Evolutionary conservation across 2,113 vertebrate species (phyloP), one percentile per base, ranked within the genome.

Genomic region (Pelecanoides urinatrix): DNA sequence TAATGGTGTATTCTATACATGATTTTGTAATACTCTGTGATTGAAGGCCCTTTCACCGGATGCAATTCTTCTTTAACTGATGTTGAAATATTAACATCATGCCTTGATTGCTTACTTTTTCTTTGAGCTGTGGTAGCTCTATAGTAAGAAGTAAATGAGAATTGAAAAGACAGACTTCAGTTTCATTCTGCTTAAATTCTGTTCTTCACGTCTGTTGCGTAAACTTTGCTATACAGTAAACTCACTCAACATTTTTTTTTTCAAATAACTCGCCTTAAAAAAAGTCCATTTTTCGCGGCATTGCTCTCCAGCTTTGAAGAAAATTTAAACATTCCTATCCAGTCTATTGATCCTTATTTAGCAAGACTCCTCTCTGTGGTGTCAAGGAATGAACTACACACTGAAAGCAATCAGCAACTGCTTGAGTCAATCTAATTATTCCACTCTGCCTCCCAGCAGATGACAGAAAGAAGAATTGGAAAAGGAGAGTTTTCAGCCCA

Each of bases 381-480:
- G 86, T 94, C 92, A 87, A 77, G 47, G 75, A 96, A 85, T 86
- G 90, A 95, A 66, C 78, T 74, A 56, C 91, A n/a, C 49, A 49
- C 68, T 81, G 93, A 95, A 97, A 96, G 92, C 75, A 96, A 93
- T 97, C 92, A 93, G 88, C 61, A 94, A 40, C 84, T 95, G 42
- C 79, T 97, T 63, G 85, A 96, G 86, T 88, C 96, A 95, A 61
- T 94, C 84, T 91, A 94, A 96, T 97, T 97, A 89, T 86, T 96
- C 70, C 76, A 42, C 88, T 89, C 53, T 90, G 71, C 77, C 40
- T 96, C 40, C 45, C 76, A 85, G 72, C 42, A 91, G 80, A 92
- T 87, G 93, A 96, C 62, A 86, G 84, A 81, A 81, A 82, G 68
- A 81, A 88, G 66, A 93, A 96, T 78, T 75, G 65, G 56, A 92